Evolutionary conservation across 2,113 vertebrate species (phyloP), one percentile per base, ranked within the genome.

Genomic region (Nyctereutes procyonoides): DNA sequence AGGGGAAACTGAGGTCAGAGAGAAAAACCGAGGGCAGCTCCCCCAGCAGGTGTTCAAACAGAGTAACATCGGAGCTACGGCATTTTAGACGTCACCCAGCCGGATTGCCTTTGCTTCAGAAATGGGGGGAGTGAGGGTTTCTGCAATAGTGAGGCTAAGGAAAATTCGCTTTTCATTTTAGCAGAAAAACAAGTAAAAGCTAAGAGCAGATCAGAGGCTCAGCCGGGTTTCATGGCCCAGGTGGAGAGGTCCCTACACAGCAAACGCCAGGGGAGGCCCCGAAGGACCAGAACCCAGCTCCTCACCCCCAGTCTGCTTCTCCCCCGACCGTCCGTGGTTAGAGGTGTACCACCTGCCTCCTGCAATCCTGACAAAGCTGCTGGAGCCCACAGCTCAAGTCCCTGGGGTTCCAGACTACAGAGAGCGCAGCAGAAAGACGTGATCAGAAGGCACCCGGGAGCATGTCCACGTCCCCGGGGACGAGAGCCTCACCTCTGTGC

Each of bases 381-480:
- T 55, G 26, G 71, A 22, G 7, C 20, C 56, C 43, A 22, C 30
- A 22, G 2, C 51, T 58, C 8, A 1, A 63, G 67, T 16, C 53
- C 10, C 8, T 8, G 8, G 9, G 53, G 30, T 28, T 15, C 8
- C 20, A 81, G 22, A 55, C 35, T n/a, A 56, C 6, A 32, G 0
- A 15, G 53, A 77, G 13, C n/a, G 32, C n/a, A 53, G n/a, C 53
- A 6, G 67, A 77, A 80, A 71, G 28, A 77, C 4, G 12, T 35
- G 10, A 38, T 7, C 19, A 58, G 32, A 62, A 83, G 62, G 58
- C 32, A 32, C 9, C 35, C 0, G 7, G 0, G 4, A 48, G 56
- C 24, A 19, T 0, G 11, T 26, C 77, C 35, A 9, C 0, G 2
- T 5, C 11, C n/a, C 32, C 67, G 12, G 12, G 15, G 48, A 65